These are phyloP conservation scores for Epiblema foenella DNA, from an alignment of 2,888 invertebrate genomes.

Conservation along the genomic window DNA sequence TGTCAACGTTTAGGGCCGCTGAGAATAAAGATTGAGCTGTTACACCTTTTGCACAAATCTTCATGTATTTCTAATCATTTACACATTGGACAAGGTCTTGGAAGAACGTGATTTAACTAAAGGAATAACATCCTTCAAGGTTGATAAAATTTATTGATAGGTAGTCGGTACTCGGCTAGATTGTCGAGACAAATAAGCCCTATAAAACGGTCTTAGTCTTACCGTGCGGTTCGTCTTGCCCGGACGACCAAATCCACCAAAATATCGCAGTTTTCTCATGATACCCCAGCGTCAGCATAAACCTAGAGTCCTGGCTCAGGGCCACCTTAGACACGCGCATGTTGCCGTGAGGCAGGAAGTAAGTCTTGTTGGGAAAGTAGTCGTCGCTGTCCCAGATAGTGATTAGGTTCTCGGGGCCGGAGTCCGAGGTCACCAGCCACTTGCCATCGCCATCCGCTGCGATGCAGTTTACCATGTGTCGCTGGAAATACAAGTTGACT, in stretches of 20 bases:
- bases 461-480: constrained; percentile 78
- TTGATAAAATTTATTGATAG: no score
- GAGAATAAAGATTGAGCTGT: constrained; percentile 42
- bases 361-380: constrained; percentile 79
- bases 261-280: constrained; percentile 73
- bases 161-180: background rate
- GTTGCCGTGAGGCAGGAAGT: constrained; percentile 82
- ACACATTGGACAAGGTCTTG: no score
- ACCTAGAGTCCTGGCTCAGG: constrained; percentile 85
- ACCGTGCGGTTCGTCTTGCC: constrained; percentile 83
- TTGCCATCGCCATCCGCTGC: constrained; percentile 79
- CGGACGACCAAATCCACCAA: constrained; percentile 87
- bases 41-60: no score
- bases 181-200: background rate
- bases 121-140: no score
- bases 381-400: constrained; percentile 85
- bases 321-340: constrained; percentile 68
- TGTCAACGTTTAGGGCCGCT: constrained; percentile 57
- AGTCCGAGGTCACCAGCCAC: constrained; percentile 86
- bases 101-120: no score
- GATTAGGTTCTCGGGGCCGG: constrained; percentile 82
- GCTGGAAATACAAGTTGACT: constrained; percentile 64
- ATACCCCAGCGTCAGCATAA: constrained; percentile 83
- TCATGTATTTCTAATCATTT: no score
- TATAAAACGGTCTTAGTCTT: constrained; percentile 43